phyloP scores from a whole-genome alignment of 2,797 vertebrate species.

The Tachyglossus aculeatus region DNA sequence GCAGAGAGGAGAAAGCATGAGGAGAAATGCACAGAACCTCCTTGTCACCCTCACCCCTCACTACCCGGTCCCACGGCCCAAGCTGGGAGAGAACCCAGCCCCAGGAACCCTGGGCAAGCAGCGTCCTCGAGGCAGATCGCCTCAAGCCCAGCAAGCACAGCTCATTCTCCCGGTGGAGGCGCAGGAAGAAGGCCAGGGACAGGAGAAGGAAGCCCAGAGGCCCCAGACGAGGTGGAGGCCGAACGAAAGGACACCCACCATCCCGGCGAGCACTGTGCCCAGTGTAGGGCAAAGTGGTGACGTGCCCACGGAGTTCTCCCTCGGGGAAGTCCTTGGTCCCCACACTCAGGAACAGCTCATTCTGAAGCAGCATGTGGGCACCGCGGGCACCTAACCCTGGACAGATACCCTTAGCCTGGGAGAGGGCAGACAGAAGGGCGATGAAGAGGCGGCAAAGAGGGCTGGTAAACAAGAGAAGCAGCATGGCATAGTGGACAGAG shows the following conservation, averaged over 20 bases:
- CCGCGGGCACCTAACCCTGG: slow-evolving; percentile 84
- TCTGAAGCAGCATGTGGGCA: slow-evolving; percentile 96
- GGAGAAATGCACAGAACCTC: neutral
- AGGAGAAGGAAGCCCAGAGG: neutral
- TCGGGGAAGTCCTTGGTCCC: slow-evolving; percentile 87
- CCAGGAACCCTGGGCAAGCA: neutral
- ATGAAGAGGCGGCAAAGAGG: neutral
- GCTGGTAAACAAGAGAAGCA: too few relatives aligned
- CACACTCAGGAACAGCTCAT: slow-evolving; percentile 93
- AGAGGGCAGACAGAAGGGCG: neutral
- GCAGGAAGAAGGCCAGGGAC: neutral
- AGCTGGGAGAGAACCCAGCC: neutral
- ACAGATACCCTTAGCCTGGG: slow-evolving; percentile 79
- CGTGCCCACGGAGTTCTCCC: slow-evolving; percentile 91
- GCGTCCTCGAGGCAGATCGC: neutral
- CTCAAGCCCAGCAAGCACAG: neutral
- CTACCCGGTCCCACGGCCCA: neutral
- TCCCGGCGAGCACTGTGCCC: slow-evolving; percentile 83
- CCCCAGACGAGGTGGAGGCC: neutral
- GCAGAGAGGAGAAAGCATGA: slow-evolving; percentile 1
- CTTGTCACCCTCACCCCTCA: neutral
- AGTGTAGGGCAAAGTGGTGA: slow-evolving; percentile 85
- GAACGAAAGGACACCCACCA: slow-evolving; percentile 69
- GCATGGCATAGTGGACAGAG: too few relatives aligned
- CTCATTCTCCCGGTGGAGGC: neutral